Evolutionary conservation across 2,888 invertebrate species (phyloP).

Genomic region (Parnassius smintheus): DNA sequence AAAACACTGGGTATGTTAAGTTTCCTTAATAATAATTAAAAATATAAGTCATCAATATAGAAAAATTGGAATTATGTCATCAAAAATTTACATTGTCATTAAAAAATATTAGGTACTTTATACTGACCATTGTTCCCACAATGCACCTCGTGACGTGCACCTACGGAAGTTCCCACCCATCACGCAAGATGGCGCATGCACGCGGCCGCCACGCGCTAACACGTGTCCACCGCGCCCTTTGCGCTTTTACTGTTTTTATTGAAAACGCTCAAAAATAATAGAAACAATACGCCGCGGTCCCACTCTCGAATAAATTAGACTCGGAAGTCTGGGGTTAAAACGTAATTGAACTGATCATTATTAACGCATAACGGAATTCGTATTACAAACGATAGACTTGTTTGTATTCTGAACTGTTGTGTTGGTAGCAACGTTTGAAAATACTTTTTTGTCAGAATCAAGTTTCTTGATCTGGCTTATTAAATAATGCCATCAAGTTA

Average conservation of each 20-base stretch:
- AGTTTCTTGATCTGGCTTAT: no score
- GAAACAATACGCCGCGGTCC: conserved; percentile 65
- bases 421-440: no score
- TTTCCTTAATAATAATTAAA: no score
- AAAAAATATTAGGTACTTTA: conserved; percentile 37
- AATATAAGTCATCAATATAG: no score
- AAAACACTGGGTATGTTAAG: no score
- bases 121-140: conserved; percentile 64
- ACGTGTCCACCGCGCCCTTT: conserved; percentile 52
- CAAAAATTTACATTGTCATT: conserved; percentile 21
- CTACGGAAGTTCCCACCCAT: conserved; percentile 75
- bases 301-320: conserved; percentile 73
- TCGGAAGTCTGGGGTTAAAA: conserved; percentile 68
- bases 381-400: conserved; percentile 8
- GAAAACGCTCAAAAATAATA: conserved; percentile 72
- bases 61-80: conserved; percentile 8
- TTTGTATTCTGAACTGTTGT: not conserved
- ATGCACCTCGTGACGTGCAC: conserved; percentile 52
- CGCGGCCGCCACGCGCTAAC: conserved; percentile 54
- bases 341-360: conserved; percentile 76
- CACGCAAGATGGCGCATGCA: conserved; percentile 62
- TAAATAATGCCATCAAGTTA: no score
- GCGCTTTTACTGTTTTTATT: conserved; percentile 70
- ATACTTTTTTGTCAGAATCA: no score
- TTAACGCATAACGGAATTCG: conserved; percentile 45